Evolutionary conservation across 37 sponge, comb jelly and placozoan species (phyloP).

Genomic region (Corticium candelabrum): DNA sequence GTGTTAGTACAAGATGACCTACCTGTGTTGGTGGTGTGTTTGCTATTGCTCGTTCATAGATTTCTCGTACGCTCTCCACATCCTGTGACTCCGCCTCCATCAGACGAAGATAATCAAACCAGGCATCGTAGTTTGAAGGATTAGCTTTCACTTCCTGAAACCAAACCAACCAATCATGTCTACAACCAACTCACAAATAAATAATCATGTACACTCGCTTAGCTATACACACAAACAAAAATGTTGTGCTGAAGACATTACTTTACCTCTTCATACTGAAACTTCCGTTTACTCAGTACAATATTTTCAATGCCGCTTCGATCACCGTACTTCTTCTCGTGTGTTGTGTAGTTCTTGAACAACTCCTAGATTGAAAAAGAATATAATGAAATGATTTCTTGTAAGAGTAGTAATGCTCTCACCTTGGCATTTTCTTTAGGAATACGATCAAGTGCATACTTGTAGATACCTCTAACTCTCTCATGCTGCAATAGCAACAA

Average conservation of each 20-base stretch:
- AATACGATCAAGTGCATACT: slow-evolving; percentile 88
- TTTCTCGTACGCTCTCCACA: slow-evolving; percentile 69
- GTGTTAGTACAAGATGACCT: background rate
- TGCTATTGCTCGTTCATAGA: slow-evolving; percentile 94
- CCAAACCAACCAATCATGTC: background rate
- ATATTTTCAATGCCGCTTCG: slow-evolving; percentile 88
- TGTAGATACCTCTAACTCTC: slow-evolving; percentile 71
- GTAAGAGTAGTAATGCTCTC: too few relatives aligned
- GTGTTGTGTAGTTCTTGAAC: slow-evolving; percentile 83
- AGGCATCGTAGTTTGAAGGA: slow-evolving; percentile 92
- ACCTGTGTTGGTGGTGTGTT: slow-evolving; percentile 78
- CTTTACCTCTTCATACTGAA: slow-evolving; percentile 84
- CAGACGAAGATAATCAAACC: slow-evolving; percentile 93
- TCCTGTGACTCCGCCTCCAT: slow-evolving; percentile 70
- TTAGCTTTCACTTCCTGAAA: slow-evolving; percentile 72
- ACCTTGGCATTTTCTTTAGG: slow-evolving; percentile 66
- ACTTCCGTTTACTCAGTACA: slow-evolving; percentile 79
- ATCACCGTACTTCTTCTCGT: slow-evolving; percentile 95
- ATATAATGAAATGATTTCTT: background rate
- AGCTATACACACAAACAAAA: too few relatives aligned
- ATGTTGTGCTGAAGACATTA: background rate
- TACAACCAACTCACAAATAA: background rate
- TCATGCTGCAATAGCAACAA: background rate
- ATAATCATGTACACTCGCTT: too few relatives aligned
- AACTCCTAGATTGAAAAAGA: slow-evolving; percentile 35